Evolutionary conservation across 2,888 invertebrate species (phyloP).

Genomic region (Augochlorella aurata): DNA sequence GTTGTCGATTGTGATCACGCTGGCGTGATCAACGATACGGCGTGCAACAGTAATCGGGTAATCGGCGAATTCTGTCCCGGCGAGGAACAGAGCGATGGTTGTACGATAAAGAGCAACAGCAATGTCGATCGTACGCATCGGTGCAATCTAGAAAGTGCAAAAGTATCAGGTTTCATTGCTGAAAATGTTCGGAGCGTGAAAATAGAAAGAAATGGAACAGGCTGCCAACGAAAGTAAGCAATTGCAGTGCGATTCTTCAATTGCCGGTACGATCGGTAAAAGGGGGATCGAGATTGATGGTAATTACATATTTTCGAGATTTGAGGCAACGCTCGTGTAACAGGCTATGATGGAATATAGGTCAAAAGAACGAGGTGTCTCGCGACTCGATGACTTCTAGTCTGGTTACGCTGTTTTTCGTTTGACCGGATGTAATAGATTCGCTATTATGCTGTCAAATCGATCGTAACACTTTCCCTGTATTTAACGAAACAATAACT

Average conservation of each 20-base stretch:
- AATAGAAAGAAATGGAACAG: conserved; percentile 69
- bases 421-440: conserved; percentile 20
- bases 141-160: conserved; percentile 68
- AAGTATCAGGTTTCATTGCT: conserved; percentile 54
- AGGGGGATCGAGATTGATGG: conserved; percentile 33
- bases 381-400: conserved; percentile 14
- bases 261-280: conserved; percentile 48
- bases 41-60: background rate
- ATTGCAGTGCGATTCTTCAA: conserved; percentile 43
- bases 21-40: conserved; percentile 16
- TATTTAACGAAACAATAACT: conserved; percentile 47
- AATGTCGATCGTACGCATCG: conserved; percentile 54
- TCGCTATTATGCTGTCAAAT: conserved; percentile 46
- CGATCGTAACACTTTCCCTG: conserved; percentile 58
- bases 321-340: conserved; percentile 16
- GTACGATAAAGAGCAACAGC: conserved; percentile 32
- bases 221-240: conserved; percentile 72
- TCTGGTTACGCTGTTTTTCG: conserved; percentile 12
- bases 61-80: too few species aligned
- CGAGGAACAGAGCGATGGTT: too few species aligned
- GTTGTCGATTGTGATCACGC: background rate
- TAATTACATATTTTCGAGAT: conserved; percentile 55
- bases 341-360: conserved; percentile 19
- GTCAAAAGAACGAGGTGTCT: conserved; percentile 4
- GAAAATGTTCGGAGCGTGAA: conserved; percentile 39